Evolutionary conservation across 2,797 vertebrate species (phyloP), one percentile per base, ranked within the genome.

Genomic region (Urophycis tenuis): DNA sequence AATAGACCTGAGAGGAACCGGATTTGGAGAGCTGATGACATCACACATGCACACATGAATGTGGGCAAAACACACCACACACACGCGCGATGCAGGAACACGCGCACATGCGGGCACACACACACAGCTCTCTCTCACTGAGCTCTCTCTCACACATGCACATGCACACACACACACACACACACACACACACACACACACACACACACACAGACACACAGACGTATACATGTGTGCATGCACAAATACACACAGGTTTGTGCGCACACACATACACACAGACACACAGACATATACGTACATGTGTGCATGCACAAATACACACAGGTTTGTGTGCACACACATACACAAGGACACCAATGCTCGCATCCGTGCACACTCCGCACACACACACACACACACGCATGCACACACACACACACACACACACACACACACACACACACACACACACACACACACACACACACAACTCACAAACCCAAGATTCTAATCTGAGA

Each of bases 21-120:
- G 85, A 89, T 91, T 89, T 87, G 82, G 81, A 89, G 87, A 87
- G 89, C 88, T 90, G 90, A 91, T 91, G 89, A 90, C 88, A 89
- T 89, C 87, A 87, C 86, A 86, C 86, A 87, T 85, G 82, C 72
- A 80, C 81, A 19, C 80, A 76, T 41, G 39, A 41, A 1, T 81
- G 72, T 72, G 34, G n/a, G 74, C 49, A 64, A 64, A 10, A 64
- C 25, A 29, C 25, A 64, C 35, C 35, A 4, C 35, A 36, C 39
- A 41, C 39, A 49, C 5, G 41, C 5, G 15, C 19, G 41, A 49
- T 36, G 34, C 71, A 5, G 33, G 1, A n/a, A 29, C 35, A 39
- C 74, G 69, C 33, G 33, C 41, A 31, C 39, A 78, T 72, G 32
- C 71, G 64, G 72, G 78, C 74, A 80, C 74, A 70, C 67, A 45